Evolutionary conservation across 1,140 invertebrate species (phyloP).

Genomic region (Brachionus asplanchnoidis): DNA sequence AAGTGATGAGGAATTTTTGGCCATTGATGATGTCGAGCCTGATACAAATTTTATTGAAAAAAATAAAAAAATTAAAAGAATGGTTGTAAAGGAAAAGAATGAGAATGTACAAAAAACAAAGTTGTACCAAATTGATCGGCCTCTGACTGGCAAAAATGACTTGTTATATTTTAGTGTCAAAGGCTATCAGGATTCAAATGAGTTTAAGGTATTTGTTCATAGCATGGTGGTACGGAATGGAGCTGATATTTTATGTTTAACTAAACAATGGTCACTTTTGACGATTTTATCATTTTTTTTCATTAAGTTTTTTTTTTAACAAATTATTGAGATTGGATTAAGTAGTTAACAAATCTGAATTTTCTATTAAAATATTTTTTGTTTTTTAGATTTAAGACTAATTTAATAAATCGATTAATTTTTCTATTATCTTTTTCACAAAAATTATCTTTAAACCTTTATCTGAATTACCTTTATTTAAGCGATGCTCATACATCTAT

Average conservation of each 20-base stretch:
- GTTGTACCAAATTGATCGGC: neutral
- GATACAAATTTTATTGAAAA: conserved; percentile 24
- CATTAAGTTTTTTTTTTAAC: neutral
- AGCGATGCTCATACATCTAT: too few species aligned
- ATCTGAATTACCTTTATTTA: too few species aligned
- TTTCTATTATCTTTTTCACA: too few species aligned
- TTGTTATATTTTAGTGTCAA: conserved; percentile 16
- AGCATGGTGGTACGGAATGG: neutral
- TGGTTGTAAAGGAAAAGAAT: neutral
- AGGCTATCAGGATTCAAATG: neutral
- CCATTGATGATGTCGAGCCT: neutral
- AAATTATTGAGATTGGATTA: too few species aligned
- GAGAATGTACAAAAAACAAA: neutral
- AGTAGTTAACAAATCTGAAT: too few species aligned
- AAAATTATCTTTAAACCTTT: too few species aligned
- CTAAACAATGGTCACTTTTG: neutral
- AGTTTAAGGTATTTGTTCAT: conserved; percentile 15
- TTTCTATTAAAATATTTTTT: too few species aligned
- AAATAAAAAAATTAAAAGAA: neutral
- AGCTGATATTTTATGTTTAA: neutral
- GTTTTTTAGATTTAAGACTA: too few species aligned
- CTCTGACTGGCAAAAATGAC: neutral
- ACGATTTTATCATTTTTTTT: neutral
- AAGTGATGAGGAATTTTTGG: conserved; percentile 10
- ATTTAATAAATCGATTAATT: too few species aligned